Conservation (phyloP, 2,888 invertebrate species). For the Spisula solida region DNA sequence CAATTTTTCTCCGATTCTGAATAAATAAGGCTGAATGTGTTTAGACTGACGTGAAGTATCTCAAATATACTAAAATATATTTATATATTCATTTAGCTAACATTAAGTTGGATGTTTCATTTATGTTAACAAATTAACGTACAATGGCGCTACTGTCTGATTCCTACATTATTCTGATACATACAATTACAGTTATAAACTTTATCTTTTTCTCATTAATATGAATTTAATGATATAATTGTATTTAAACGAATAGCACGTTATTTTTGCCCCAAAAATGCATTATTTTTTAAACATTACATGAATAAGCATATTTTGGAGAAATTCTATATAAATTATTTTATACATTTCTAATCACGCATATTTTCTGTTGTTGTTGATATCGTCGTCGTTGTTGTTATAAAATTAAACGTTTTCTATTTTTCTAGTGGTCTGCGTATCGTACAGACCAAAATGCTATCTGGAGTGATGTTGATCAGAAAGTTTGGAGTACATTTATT, state of each 20-base stretch:
- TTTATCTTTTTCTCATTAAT: background rate
- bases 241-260: background rate
- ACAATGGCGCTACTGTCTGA: slow-evolving; percentile 9
- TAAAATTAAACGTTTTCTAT: background rate
- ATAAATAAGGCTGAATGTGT: background rate
- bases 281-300: background rate
- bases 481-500: background rate
- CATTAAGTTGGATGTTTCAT: background rate
- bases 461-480: background rate
- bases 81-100: slow-evolving; percentile 14
- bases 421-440: background rate
- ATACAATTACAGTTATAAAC: background rate
- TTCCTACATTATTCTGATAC: background rate
- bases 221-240: slow-evolving; percentile 18
- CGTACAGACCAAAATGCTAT: background rate
- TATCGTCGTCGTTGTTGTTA: background rate
- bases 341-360: background rate
- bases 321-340: background rate
- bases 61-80: slow-evolving; percentile 19
- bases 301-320: background rate
- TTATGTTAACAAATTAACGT: slow-evolving; percentile 15
- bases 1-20: background rate
- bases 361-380: background rate
- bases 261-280: background rate
- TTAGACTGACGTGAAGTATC: background rate